phyloP scores from a whole-genome alignment of 2,888 invertebrate species.

The Ormyrus rosae region DNA sequence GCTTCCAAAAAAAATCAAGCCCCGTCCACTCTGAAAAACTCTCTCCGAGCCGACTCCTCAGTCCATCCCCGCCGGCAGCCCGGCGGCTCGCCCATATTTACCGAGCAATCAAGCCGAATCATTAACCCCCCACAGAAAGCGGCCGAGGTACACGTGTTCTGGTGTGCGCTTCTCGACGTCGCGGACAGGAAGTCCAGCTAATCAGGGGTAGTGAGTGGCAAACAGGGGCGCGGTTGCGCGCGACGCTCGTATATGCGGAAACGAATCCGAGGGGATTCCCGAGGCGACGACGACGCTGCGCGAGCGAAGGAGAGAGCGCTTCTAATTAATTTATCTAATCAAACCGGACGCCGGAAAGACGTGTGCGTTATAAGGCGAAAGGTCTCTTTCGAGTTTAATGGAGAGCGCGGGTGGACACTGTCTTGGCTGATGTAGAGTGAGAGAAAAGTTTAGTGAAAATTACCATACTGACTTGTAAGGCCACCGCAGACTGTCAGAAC shows the following conservation, averaged over 20 bases:
- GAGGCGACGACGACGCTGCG: background rate
- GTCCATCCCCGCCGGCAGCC: background rate
- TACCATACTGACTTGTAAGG: too few relatives aligned
- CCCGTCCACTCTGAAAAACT: too few relatives aligned
- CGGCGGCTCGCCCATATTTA: constrained; percentile 73
- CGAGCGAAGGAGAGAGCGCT: background rate
- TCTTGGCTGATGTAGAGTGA: too few relatives aligned
- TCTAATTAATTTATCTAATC: constrained; percentile 58
- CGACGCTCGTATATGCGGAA: constrained; percentile 60
- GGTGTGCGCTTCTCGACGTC: background rate
- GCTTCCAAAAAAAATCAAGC: too few relatives aligned
- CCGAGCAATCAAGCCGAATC: constrained; percentile 75
- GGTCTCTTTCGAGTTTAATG: too few relatives aligned
- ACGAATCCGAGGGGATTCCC: constrained; percentile 65
- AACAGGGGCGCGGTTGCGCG: constrained; percentile 74
- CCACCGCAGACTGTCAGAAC: too few relatives aligned
- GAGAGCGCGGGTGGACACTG: too few relatives aligned
- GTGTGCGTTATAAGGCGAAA: too few relatives aligned
- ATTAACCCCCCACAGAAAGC: constrained; percentile 67
- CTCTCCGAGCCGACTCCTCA: too few relatives aligned
- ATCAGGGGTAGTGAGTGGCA: constrained; percentile 76
- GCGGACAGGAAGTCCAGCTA: constrained; percentile 75
- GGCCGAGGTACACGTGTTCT: constrained; percentile 54
- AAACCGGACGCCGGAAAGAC: constrained; percentile 3
- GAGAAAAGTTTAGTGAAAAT: too few relatives aligned